phyloP scores from a whole-genome alignment of 2,888 invertebrate species.

The Nomada goodeniana region DNA sequence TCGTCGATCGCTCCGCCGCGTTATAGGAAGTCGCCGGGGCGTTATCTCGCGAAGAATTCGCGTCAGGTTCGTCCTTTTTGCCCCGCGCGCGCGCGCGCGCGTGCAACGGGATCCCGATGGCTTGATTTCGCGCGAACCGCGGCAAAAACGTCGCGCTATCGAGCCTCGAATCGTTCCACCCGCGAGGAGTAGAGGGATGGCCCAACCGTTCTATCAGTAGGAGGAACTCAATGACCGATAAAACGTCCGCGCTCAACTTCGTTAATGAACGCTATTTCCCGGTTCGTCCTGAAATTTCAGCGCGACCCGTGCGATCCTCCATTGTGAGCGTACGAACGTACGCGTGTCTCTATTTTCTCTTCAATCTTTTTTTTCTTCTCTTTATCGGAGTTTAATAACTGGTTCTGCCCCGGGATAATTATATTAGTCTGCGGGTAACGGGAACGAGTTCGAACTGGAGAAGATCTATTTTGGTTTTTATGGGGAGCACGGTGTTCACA shows the following conservation, averaged over 20 bases:
- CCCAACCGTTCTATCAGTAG: not conserved
- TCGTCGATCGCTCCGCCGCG: conserved; percentile 33
- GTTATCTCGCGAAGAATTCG: conserved; percentile 40
- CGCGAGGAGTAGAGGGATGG: not conserved
- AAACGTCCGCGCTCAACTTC: conserved; percentile 19
- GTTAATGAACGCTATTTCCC: conserved; percentile 34
- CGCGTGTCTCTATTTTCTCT: not conserved
- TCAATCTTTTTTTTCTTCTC: not conserved
- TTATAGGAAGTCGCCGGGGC: conserved; percentile 33
- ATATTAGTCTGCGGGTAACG: conserved; percentile 47
- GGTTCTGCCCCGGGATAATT: conserved; percentile 51
- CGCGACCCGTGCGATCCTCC: not conserved
- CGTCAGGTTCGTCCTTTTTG: conserved; percentile 44
- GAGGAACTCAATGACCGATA: conserved; percentile 43
- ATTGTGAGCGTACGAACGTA: not conserved
- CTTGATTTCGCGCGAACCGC: conserved; percentile 61
- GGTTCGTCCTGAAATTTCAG: conserved; percentile 23
- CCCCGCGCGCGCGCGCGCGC: conserved; percentile 40
- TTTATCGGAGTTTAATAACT: conserved; percentile 39
- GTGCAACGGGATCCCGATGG: conserved; percentile 63
- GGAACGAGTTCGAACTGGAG: conserved; percentile 25
- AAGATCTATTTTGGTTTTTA: not conserved
- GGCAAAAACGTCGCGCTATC: conserved; percentile 44
- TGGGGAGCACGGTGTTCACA: not conserved
- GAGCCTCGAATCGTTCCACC: conserved; percentile 13